Percentiles rank a stretch among this genome's conserved stretches.
Evolutionary conservation across 2,888 invertebrate species (phyloP).

Genomic region (Pinctada fucata): DNA sequence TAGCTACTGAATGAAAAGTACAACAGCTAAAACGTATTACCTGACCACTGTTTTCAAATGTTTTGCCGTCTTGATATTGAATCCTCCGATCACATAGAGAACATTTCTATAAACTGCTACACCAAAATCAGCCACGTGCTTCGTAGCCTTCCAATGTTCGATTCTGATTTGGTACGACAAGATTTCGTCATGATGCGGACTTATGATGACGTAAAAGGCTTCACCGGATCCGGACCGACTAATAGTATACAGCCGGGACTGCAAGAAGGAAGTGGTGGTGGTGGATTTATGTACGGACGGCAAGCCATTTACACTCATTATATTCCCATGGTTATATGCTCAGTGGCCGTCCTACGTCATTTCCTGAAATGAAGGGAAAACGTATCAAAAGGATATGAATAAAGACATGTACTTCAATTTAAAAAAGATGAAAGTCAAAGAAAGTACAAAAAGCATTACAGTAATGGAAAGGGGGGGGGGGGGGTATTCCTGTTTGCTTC

Average conservation of each 20-base stretch:
- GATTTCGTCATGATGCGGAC: conserved; percentile 51
- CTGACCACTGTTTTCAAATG: conserved; percentile 57
- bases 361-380: no score
- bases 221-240: conserved; percentile 63
- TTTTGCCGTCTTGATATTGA: conserved; percentile 51
- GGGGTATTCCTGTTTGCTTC: no score
- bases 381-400: no score
- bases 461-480: no score
- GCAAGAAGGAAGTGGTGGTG: conserved; percentile 18
- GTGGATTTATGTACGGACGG: background rate
- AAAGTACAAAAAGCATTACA: no score
- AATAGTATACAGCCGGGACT: conserved; percentile 64
- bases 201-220: conserved; percentile 60
- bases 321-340: background rate
- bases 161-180: conserved; percentile 55
- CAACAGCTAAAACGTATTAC: conserved; percentile 30
- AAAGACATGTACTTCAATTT: no score
- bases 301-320: background rate
- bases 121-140: conserved; percentile 61
- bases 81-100: conserved; percentile 68
- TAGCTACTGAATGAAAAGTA: no score
- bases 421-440: no score
- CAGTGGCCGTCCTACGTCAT: no score
- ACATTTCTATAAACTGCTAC: conserved; percentile 61
- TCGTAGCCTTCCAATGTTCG: conserved; percentile 60